A percentile compares a stretch with the other conserved stretches of the same genome.
These are phyloP conservation scores for Batillaria attramentaria DNA, from an alignment of 1,140 invertebrate species.

Conservation along the genomic window DNA sequence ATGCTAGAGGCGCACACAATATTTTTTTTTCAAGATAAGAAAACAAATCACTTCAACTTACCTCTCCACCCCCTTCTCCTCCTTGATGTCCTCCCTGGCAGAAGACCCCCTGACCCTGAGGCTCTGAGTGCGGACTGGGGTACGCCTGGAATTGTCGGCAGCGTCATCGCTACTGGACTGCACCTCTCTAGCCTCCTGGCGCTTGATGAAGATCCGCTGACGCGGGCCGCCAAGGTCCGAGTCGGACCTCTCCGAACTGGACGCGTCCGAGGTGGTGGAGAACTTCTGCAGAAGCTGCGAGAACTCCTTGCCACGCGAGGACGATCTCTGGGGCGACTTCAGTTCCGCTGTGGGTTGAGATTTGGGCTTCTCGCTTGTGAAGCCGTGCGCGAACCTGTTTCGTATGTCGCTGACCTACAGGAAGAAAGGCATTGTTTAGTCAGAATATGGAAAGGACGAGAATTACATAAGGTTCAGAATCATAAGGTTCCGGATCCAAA, in stretches of 20 bases:
- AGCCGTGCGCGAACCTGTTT: background rate
- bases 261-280: constrained; percentile 41
- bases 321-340: background rate
- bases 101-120: constrained; percentile 7
- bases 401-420: constrained; percentile 21
- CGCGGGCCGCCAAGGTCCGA: background rate
- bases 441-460: too few species aligned
- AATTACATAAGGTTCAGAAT: too few species aligned
- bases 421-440: background rate
- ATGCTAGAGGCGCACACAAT: too few species aligned
- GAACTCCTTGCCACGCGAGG: constrained; percentile 34
- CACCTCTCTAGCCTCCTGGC: constrained; percentile 13
- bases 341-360: background rate
- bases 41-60: too few species aligned
- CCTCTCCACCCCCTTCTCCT: constrained; percentile 3
- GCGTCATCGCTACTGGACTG: constrained; percentile 40
- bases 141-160: constrained; percentile 8
- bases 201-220: background rate
- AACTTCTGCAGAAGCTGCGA: constrained; percentile 44
- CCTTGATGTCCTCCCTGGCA: background rate
- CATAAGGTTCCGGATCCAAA: too few species aligned
- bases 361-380: constrained; percentile 3
- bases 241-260: constrained; percentile 41
- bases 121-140: constrained; percentile 42
- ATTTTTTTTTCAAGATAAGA: too few species aligned